Base-by-base conservation (phyloP, 2,888 invertebrate genomes). In the Chrysolina americana region DNA sequence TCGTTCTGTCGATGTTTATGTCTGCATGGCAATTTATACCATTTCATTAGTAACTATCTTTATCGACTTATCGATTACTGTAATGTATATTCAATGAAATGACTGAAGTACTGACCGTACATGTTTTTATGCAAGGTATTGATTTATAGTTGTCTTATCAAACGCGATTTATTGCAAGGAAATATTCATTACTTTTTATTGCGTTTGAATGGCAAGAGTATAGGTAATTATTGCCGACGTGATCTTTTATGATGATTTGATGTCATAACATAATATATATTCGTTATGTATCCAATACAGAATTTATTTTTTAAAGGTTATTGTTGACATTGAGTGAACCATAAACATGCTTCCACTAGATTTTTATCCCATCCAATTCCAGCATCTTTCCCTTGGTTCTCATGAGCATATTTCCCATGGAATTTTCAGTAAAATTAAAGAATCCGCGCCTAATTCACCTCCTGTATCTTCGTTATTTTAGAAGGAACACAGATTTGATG, bases 161-260 rank as follows among this genome's bases (percentile, higher is more conserved):
- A 68, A 41, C 21, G 53, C 50, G 41, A 68, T 68, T 68, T 56
- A 68, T 68, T 19, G 68, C 53, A 36, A 19, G 68, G 59, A 59
- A 53, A 17, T 68, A 41, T 13, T 50, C 65, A 19, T 53, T 41
- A 41, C 9, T 68, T 68, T 68, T 68, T 56, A 53, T 50, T 68
- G 68, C 19, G 59, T 59, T 21, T 28, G 59, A n/a, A 59, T 36
- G 59, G 28, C 28, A 59, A 36, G 23, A 59, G 59, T 36, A n/a
- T n/a, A 59, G 6, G n/a, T 36, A 59, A 59, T 59, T 59, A 59
- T 59, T 36, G n/a, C 23, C n/a, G 13, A 59, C 36, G 4, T 59
- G 59, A 36, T 59, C 59, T 59, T 28, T 28, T 13, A 59, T 28
- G 36, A 59, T 23, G 28, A 59, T 59, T 28, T 28, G 11, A 28